Evolutionary conservation across 2,797 vertebrate species (phyloP).

Genomic region (Ctenopoma kingsleyae): DNA sequence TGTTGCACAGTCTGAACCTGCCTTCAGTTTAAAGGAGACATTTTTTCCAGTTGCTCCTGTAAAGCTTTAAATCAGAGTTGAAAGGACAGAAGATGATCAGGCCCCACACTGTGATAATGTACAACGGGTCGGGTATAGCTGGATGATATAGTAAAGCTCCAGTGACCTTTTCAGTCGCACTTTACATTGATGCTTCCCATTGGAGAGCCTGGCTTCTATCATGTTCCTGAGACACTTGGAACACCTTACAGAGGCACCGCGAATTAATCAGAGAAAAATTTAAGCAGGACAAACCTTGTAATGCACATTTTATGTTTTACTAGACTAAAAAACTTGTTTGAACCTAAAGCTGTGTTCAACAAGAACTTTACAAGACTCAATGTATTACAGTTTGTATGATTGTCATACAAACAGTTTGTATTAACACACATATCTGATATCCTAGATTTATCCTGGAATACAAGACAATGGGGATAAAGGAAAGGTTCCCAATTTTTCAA

Average conservation of each 20-base stretch:
- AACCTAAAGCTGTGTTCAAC: neutral
- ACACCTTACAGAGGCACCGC: constrained; percentile 13
- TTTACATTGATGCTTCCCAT: constrained; percentile 11
- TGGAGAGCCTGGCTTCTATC: constrained; percentile 28
- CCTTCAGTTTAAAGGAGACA: neutral
- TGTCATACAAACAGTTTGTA: neutral
- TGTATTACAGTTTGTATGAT: too few relatives aligned
- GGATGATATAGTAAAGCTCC: neutral
- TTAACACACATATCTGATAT: neutral
- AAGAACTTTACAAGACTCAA: neutral
- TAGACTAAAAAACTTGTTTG: neutral
- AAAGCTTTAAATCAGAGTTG: neutral
- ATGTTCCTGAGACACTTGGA: constrained; percentile 15
- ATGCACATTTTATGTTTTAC: neutral
- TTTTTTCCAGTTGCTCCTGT: neutral
- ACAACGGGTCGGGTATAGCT: neutral
- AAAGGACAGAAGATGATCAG: neutral
- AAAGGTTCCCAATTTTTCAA: too few relatives aligned
- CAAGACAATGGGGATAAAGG: neutral
- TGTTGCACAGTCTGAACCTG: neutral
- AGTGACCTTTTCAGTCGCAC: constrained; percentile 46
- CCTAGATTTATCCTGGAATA: neutral
- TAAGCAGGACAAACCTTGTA: neutral
- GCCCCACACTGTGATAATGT: neutral
- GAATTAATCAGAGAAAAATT: neutral